phyloP scores from a whole-genome alignment of 2,113 vertebrate genomes.

The Gopherus flavomarginatus region DNA sequence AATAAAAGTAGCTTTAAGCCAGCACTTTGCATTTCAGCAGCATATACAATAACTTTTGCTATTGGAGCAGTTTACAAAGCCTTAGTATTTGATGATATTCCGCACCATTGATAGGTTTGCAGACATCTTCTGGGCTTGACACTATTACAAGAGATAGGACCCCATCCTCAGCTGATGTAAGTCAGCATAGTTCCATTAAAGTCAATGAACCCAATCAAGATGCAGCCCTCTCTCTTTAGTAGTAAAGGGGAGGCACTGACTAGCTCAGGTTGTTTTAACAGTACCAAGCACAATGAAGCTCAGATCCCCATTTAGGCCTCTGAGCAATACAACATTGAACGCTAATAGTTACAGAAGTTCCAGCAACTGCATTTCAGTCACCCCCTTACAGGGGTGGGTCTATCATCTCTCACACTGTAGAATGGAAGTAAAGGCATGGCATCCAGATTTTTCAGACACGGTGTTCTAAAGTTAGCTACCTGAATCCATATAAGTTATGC shows the following conservation, averaged over 20 bases:
- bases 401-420: rapidly evolving
- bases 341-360: neutral
- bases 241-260: neutral
- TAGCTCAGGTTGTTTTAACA: neutral
- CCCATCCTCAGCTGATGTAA: neutral
- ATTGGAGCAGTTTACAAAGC: neutral
- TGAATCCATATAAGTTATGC: neutral
- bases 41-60: neutral
- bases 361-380: neutral
- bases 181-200: slow-evolving; percentile 6
- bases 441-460: neutral
- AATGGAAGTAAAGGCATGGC: neutral
- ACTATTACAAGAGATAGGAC: neutral
- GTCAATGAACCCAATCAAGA: neutral
- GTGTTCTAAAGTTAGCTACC: neutral
- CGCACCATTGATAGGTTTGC: neutral
- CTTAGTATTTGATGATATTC: neutral
- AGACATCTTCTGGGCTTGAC: neutral
- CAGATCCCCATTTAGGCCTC: rapidly evolving
- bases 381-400: neutral
- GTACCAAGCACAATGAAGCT: neutral
- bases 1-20: slow-evolving; percentile 55
- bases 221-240: rapidly evolving
- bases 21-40: neutral
- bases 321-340: neutral